Evolutionary conservation across 2,888 invertebrate genomes (phyloP).

Genomic region (Ischnura elegans): DNA sequence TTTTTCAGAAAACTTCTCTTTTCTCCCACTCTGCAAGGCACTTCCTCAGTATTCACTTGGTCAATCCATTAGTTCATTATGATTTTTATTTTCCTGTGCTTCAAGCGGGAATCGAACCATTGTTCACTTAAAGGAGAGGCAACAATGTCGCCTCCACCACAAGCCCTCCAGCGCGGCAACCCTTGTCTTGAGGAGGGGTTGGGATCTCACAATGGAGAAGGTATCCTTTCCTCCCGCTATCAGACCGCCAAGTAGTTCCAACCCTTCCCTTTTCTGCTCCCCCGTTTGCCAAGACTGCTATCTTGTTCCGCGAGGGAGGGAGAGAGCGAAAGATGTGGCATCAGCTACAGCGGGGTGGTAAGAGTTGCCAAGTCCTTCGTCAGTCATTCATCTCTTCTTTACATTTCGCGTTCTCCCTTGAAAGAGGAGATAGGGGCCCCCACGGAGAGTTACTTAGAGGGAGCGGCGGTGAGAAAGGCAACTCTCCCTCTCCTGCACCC

Average conservation of each 20-base stretch:
- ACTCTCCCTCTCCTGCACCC: too few relatives aligned
- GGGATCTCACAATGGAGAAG: neutral
- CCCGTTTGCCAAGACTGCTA: constrained; percentile 32
- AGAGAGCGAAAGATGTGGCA: too few relatives aligned
- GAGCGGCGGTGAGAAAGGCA: neutral
- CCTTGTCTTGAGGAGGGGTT: neutral
- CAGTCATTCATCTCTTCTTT: constrained; percentile 17
- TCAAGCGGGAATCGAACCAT: too few relatives aligned
- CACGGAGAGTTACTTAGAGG: neutral
- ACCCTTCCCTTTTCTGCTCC: neutral
- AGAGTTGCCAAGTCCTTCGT: constrained; percentile 40
- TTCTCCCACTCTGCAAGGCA: too few relatives aligned
- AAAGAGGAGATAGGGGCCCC: neutral
- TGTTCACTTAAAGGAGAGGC: too few relatives aligned
- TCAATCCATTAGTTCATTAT: too few relatives aligned
- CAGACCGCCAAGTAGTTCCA: too few relatives aligned
- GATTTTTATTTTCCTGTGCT: too few relatives aligned
- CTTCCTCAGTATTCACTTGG: too few relatives aligned
- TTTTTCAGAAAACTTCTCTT: too few relatives aligned
- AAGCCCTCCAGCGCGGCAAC: too few relatives aligned
- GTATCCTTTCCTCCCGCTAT: neutral
- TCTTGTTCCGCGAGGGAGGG: neutral
- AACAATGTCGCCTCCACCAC: too few relatives aligned
- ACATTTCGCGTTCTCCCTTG: neutral
- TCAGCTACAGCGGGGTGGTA: neutral